These are phyloP conservation scores for Helogale parvula DNA, from an alignment of 2,113 vertebrate species.

Conservation along the genomic window DNA sequence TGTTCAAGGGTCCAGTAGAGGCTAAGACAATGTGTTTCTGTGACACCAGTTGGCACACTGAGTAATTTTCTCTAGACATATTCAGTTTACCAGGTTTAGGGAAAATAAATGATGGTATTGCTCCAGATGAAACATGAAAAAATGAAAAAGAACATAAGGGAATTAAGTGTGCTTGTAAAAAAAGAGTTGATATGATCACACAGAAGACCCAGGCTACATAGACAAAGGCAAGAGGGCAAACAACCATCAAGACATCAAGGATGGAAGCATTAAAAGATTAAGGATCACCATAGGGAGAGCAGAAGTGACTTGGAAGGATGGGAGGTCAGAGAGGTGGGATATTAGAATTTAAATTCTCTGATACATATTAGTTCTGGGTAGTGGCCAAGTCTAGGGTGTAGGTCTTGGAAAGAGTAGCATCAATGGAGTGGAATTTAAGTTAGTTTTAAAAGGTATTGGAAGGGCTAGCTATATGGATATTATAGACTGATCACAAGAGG, in stretches of 20 bases:
- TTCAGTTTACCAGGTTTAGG: background rate
- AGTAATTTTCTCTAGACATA: background rate
- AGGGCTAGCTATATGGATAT: background rate
- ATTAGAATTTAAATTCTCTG: conserved; percentile 50
- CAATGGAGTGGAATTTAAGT: background rate
- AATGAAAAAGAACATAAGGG: background rate
- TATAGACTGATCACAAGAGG: background rate
- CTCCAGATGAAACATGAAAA: background rate
- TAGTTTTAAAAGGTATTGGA: background rate
- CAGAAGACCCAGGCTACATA: background rate
- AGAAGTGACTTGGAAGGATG: background rate
- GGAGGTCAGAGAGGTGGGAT: background rate
- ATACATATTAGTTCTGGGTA: background rate
- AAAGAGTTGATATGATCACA: background rate
- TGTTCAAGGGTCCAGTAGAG: background rate
- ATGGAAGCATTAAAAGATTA: background rate
- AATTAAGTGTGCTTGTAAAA: background rate
- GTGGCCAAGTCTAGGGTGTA: background rate
- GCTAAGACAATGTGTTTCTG: background rate
- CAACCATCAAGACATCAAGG: background rate
- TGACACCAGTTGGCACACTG: background rate
- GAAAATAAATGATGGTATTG: background rate
- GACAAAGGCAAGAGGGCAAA: background rate
- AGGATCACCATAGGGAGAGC: background rate
- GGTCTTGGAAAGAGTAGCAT: background rate